Conservation (phyloP, 1,140 invertebrate species). For the Thaumatotibia leucotreta region DNA sequence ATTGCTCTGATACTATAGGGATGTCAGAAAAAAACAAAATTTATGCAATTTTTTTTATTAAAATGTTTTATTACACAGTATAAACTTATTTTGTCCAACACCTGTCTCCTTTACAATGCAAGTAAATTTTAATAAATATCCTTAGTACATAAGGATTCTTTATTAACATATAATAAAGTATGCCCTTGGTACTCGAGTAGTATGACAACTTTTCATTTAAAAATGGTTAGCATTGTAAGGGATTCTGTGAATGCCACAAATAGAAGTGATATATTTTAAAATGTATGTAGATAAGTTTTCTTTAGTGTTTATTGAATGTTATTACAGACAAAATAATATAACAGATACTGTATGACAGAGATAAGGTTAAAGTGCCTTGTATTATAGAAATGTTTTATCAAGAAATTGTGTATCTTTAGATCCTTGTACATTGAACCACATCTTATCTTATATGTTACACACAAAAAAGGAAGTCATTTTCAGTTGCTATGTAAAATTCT, state of each 20-base stretch:
- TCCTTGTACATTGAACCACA: neutral
- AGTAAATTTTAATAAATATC: neutral
- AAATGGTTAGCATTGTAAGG: neutral
- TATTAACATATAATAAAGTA: too few relatives aligned
- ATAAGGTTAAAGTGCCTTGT: slow-evolving; percentile 5
- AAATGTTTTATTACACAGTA: too few relatives aligned
- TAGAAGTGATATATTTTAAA: neutral
- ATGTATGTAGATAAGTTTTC: neutral
- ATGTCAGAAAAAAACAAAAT: neutral
- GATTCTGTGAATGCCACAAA: neutral
- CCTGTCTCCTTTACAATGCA: neutral
- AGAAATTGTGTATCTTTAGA: neutral
- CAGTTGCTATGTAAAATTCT: too few relatives aligned
- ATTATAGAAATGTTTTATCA: slow-evolving; percentile 6
- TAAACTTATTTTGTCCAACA: neutral
- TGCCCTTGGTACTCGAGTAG: too few relatives aligned
- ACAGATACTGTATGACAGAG: neutral
- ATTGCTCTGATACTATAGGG: too few relatives aligned
- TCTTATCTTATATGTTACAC: too few relatives aligned
- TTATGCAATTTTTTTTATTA: neutral
- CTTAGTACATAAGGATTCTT: neutral
- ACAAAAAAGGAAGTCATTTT: too few relatives aligned
- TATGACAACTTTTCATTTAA: too few relatives aligned
- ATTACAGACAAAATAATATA: neutral
- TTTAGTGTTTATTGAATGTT: neutral